Evolutionary conservation across 30 jellyfish, hydroid and myxozoan species (phyloP), one percentile per base, ranked within the genome.

Genomic region (Aurelia sp.): DNA sequence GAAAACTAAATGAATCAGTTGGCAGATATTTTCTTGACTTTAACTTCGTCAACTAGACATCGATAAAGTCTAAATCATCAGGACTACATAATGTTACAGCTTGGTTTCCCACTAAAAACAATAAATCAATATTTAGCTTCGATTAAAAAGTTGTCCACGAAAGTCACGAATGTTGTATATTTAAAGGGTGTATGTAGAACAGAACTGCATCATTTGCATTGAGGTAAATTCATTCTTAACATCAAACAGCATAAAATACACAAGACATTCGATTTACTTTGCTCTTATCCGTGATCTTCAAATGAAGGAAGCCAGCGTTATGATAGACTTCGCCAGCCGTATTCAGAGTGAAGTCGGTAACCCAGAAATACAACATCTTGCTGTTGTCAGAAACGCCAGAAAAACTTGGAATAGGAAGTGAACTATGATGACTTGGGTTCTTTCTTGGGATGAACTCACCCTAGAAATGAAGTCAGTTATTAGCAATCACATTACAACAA

Each of bases 291-390:
- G 86, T 57, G 68, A 82, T 33, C n/a, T 18, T 23, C 33, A 78
- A 47, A 6, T 57, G 41, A 10, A 90, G 74, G 7, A 21, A 11
- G 44, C 92, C 95, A 41, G 95, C 63, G 4, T 90, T 80, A 55
- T 91, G 96, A 73, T 79, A 85, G 13, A 86, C 96, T 81, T 91
- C 93, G 0, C 96, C 94, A 31, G 98, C 98, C 13, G 96, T 84
- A 64, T 91, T 91, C 30, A 85, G 7, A 3, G 93, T 79, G 93
- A 77, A 91, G 50, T 91, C 96, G 11, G 94, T 74, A 48, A 91
- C 70, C 98, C 98, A 91, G 55, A 91, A 59, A 75, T 76, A 91
- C 20, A 74, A 70, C 98, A 91, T 91, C 31, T 85, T 85, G 19
- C 71, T 20, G 35, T 62, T 76, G 70, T 70, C 93, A 23, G 82